Base-by-base conservation (phyloP, 2,888 invertebrate genomes). In the Oscheius sp. region DNA sequence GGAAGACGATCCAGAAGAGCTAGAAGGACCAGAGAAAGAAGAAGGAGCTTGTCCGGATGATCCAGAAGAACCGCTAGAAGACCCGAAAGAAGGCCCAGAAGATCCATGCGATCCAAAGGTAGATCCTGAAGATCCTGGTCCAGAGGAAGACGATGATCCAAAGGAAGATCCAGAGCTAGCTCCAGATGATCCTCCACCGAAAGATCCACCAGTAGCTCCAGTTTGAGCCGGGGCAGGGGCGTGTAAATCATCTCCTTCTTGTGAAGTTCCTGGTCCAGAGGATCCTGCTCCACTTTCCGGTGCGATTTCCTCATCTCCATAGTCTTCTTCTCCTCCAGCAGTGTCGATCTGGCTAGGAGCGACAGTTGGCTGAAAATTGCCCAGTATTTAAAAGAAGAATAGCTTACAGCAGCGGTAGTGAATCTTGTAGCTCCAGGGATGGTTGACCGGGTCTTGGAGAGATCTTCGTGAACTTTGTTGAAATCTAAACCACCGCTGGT, bases 401-500 rank as follows among this genome's bases (percentile, higher is more conserved):
- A 27, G 6, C 29, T 55, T 41, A 59, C 59, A 13, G 49, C 49
- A 3, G 49, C 66, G n/a, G 66, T 66, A 16, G 66, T 66, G 21
- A 66, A 66, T n/a, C 66, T 18, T 2, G 66, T 66, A 27, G 66
- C 66, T 18, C 52, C 49, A 18, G 66, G 66, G 35, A 66, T 66
- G 49, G 66, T 66, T 5, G 66, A 66, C 7, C 66, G 66, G 18
- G 52, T 52, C 52, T 66, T 66, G 66, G 61, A 45, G 35, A 52
- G n/a, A 16, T 66, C 66, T n/a, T 66, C 66, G 18, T 25, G 13
- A 29, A 66, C 55, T 41, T 61, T 61, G 21, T 61, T 61, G 61
- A 61, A 61, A 41, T 61, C 61, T 18, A 61, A 21, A 21, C 61
- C 61, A 18, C 61, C 61, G 43, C 18, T 43, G 25, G 13, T 35